These are phyloP conservation scores for Pogonomyrmex barbatus DNA, from an alignment of 1,140 invertebrate genomes.

Conservation along the genomic window DNA sequence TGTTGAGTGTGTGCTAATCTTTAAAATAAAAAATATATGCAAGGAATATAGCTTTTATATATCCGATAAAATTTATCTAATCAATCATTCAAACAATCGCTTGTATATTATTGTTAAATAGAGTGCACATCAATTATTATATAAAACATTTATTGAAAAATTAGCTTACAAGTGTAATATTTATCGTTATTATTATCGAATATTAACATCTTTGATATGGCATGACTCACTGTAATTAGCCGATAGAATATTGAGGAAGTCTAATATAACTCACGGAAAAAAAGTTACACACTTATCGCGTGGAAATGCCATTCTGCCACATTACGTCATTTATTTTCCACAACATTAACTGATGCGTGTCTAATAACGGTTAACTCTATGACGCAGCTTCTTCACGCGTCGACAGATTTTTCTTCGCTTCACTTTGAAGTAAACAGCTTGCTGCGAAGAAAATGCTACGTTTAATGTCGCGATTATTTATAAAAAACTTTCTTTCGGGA, in stretches of 20 bases:
- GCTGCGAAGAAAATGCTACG: constrained; percentile 18
- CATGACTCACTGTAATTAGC: background rate
- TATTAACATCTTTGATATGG: background rate
- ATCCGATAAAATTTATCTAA: constrained; percentile 19
- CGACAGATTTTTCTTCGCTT: constrained; percentile 45
- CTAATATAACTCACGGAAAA: background rate
- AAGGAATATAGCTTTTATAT: background rate
- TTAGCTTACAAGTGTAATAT: background rate
- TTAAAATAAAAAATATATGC: background rate
- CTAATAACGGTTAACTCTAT: constrained; percentile 44
- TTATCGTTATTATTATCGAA: background rate
- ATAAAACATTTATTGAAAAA: background rate
- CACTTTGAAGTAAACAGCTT: constrained; percentile 44
- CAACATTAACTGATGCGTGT: constrained; percentile 38
- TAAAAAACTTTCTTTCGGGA: constrained; percentile 49
- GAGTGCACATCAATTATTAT: background rate
- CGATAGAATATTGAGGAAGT: background rate
- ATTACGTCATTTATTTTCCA: constrained; percentile 55
- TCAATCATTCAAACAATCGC: background rate
- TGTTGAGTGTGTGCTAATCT: background rate
- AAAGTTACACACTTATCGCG: constrained; percentile 15
- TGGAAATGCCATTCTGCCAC: background rate
- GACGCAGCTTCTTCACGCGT: constrained; percentile 44
- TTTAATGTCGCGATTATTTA: constrained; percentile 57
- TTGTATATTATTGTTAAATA: background rate